Percentiles rank a stretch among this genome's conserved stretches.
Conservation (phyloP, 2,113 vertebrate genomes). For the Macquaria australasica region DNA sequence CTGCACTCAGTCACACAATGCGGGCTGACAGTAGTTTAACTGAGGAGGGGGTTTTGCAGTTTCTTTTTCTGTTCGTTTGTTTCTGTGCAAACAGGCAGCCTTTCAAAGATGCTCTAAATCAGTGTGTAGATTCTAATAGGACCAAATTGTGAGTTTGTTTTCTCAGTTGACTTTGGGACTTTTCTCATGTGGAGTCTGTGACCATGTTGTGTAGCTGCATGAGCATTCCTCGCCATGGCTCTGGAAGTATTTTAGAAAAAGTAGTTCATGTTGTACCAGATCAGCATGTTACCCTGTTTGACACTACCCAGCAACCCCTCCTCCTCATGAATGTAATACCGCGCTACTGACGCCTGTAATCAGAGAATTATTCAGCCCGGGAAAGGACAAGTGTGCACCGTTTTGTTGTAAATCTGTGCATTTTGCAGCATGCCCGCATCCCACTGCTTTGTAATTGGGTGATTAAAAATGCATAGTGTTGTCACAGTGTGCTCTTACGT, state of each 20-base stretch:
- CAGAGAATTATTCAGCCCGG: constrained; percentile 41
- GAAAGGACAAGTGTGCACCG: constrained; percentile 14
- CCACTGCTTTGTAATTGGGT: constrained; percentile 60
- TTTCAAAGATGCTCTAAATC: constrained; percentile 28
- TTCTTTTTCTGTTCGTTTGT: constrained; percentile 26
- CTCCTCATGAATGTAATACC: constrained; percentile 17
- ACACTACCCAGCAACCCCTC: constrained; percentile 22
- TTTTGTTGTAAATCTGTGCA: constrained; percentile 60
- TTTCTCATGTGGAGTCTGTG: neutral
- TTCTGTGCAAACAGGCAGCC: constrained; percentile 2
- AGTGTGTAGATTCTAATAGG: constrained; percentile 24
- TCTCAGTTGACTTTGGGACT: neutral
- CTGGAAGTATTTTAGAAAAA: constrained; percentile 25
- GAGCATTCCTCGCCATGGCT: neutral
- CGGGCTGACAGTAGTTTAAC: constrained; percentile 48
- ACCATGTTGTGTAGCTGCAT: constrained; percentile 5
- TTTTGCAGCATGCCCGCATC: constrained; percentile 55
- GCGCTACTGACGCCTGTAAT: constrained; percentile 23
- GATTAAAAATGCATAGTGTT: constrained; percentile 80
- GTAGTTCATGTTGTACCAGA: constrained; percentile 36
- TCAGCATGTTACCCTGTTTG: constrained; percentile 10
- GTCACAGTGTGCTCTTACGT: constrained; percentile 69
- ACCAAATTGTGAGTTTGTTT: constrained; percentile 31
- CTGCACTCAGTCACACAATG: constrained; percentile 55
- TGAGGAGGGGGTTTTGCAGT: constrained; percentile 15